Evolutionary conservation across 2,888 invertebrate genomes (phyloP), one percentile per base, ranked within the genome.

Genomic region (Sminthurides aquaticus): DNA sequence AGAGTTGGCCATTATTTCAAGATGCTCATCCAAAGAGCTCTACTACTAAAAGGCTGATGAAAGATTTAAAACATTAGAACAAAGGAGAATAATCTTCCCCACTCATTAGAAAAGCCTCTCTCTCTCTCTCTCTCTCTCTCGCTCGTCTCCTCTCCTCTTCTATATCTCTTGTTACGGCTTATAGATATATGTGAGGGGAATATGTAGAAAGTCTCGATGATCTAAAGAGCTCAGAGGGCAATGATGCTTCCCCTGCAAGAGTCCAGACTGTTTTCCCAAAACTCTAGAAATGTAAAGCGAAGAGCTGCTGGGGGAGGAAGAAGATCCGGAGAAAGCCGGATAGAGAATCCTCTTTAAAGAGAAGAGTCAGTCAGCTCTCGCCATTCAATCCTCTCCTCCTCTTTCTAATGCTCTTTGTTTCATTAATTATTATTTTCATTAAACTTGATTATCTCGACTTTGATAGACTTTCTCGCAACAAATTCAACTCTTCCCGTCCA

Each of bases 351-450:
- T 20, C 20, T 20, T 54, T 5, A 11, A 15, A 48, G 48, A 48
- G 18, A 34, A 22, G 18, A 1, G 20, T 48, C 29, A 20, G 22
- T 48, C 22, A 29, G 15, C 24, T n/a, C n/a, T n/a, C n/a, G n/a
- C n/a, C n/a, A n/a, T n/a, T n/a, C n/a, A n/a, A n/a, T n/a, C n/a
- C n/a, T n/a, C n/a, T n/a, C n/a, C n/a, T n/a, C n/a, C n/a, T 49
- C 27, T 20, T 28, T 49, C 63, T 64, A 64, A 66, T 67, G 64
- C 64, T 69, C 69, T 69, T 69, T 67, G 69, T 69, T 67, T 69
- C 67, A 70, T 70, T 70, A 70, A 70, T 70, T 68, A 68, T 70
- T 68, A 67, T 70, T 70, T 69, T 70, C 70, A 70, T 70, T 70
- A 70, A 70, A 68, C 62, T 70, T 70, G 64, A 70, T 70, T 70